Evolutionary conservation across 92 coral and sea anemone species (phyloP), one percentile per base, ranked within the genome.

Genomic region (Palythoa grandiflora): DNA sequence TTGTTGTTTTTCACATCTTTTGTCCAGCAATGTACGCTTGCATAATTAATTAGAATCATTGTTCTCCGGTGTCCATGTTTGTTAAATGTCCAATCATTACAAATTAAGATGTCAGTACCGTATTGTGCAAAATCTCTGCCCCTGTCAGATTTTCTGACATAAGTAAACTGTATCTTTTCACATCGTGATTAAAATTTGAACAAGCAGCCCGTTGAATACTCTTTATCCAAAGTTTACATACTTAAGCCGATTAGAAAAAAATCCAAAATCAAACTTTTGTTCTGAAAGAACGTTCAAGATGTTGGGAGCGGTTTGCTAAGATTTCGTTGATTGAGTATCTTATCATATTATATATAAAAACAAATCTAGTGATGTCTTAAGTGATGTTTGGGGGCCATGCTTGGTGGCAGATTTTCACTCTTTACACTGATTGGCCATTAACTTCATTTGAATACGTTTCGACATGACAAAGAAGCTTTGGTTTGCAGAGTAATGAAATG

Each of bases 181-280:
- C 86, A 48, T n/a, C 76, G 75, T 81, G 86, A 81, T 81, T 81
- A 81, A 81, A 81, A 81, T 81, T 81, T 81, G 86, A 81, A 81
- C 76, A 81, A 81, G 63, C 86, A 81, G 13, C 86, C 86, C 86
- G 86, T 81, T 81, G 61, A 68, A 81, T 66, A 81, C 75, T 81
- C 50, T 81, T 81, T 81, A 68, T 68, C 73, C 76, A 81, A 81
- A 68, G 86, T 81, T 81, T 81, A 81, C 86, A 81, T 66, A 81
- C 86, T 81, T 81, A 81, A 81, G 86, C 86, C 75, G 86, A 81
- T 81, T 81, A 81, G 76, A 81, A 81, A 81, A 44, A 81, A 81
- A 81, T 81, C 86, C 60, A 61, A 81, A 65, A 81, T 81, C 86
- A 81, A 81, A 81, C 86, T 81, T 81, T 81, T 81, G 86, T 81